Evolutionary conservation across 2,797 vertebrate species (phyloP), one percentile per base, ranked within the genome.

Genomic region (Spheniscus humboldti): DNA sequence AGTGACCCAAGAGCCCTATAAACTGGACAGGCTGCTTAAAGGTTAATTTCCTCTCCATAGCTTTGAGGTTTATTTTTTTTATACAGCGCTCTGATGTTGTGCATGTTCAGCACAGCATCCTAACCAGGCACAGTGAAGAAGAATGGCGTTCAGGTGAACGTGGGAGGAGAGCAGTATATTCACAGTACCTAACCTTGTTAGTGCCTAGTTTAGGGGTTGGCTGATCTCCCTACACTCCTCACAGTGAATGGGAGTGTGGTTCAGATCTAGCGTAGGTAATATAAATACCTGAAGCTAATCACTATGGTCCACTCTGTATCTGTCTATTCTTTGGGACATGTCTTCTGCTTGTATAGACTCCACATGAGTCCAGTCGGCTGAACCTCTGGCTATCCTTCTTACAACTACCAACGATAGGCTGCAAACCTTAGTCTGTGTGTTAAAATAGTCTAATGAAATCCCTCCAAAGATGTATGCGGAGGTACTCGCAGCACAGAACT

Each of bases 321-420:
- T 64, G 15, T 13, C 9, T 50, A 0, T 56, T 63, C 15, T 75
- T 11, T 56, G 47, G 43, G 33, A 13, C 13, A 30, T 4, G 11
- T 43, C 10, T 69, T 66, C 37, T 62, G 56, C 28, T 73, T 64
- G 14, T 67, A 6, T 9, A 33, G 41, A 35, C 7, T 53, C 28
- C 17, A 12, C 0, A 2, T 5, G 13, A 12, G 6, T 14, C 27
- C 28, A 50, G 30, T 22, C 6, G 13, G 18, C 22, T 3, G 8
- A 62, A 73, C 0, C 22, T 10, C 47, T 82, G 41, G 24, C 74
- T 73, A 18, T 0, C 13, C 22, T 71, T 45, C 33, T 33, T 25
- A n/a, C 15, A 66, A 1, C 10, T 66, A 15, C 15, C 18, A 27
- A 2, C 0, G 3, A 14, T 4, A 9, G 12, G 4, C 25, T 53